A percentile compares a stretch with the other conserved stretches of the same genome.
Conservation (phyloP, 2,797 vertebrate genomes). For the Enteromius thamalakanensis region DNA sequence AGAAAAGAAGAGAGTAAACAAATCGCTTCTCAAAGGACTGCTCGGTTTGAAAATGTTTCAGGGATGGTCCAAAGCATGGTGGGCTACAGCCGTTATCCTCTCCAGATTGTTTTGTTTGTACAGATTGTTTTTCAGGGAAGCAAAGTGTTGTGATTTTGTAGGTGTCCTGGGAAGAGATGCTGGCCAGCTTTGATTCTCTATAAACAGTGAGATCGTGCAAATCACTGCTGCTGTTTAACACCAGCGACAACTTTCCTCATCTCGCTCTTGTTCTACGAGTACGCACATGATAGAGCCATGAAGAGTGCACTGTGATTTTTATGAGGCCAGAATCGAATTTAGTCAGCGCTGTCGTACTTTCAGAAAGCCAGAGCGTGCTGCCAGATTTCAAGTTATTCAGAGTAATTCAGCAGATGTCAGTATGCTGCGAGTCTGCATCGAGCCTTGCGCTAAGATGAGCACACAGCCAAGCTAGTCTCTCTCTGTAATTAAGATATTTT, state of each 20-base stretch:
- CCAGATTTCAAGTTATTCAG: slow-evolving; percentile 61
- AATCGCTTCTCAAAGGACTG: slow-evolving; percentile 37
- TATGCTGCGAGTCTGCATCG: slow-evolving; percentile 53
- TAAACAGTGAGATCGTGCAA: slow-evolving; percentile 55
- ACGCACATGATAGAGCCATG: slow-evolving; percentile 15
- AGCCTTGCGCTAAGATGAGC: slow-evolving; percentile 56
- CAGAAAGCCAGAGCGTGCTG: slow-evolving; percentile 37
- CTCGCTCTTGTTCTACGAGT: slow-evolving; percentile 15
- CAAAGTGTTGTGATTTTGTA: slow-evolving; percentile 58
- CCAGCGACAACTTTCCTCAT: slow-evolving; percentile 57
- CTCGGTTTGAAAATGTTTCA: slow-evolving; percentile 51
- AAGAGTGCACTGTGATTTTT: slow-evolving; percentile 36
- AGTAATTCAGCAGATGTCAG: slow-evolving; percentile 77
- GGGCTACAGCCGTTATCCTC: slow-evolving; percentile 52
- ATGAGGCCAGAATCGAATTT: slow-evolving; percentile 48
- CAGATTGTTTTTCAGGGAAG: slow-evolving; percentile 54
- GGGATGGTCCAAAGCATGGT: slow-evolving; percentile 37
- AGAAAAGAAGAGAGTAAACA: slow-evolving; percentile 38
- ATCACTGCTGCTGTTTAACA: slow-evolving; percentile 57
- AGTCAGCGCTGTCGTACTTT: slow-evolving; percentile 29
- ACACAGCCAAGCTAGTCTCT: slow-evolving; percentile 61
- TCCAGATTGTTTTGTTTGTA: slow-evolving; percentile 56
- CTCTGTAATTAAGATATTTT: slow-evolving; percentile 77
- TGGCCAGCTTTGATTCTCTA: slow-evolving; percentile 56
- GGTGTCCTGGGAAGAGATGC: slow-evolving; percentile 43